Conservation (phyloP, 2,888 invertebrate species). For the Bibio marci region DNA sequence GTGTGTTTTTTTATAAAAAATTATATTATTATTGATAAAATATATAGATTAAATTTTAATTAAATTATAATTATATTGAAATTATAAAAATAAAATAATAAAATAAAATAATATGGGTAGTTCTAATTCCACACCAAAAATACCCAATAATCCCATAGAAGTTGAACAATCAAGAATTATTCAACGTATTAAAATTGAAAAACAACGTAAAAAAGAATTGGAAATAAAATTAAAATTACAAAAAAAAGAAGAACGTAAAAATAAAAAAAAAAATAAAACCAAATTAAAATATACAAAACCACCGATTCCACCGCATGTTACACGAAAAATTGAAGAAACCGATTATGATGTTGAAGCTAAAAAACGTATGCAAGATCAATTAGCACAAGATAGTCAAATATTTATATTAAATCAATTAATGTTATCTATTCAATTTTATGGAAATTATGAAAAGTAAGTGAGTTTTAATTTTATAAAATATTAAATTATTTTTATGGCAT, state of each 20-base stretch:
- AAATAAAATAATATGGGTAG: slow-evolving; percentile 26
- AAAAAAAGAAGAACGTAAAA: not conserved
- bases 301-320: not conserved
- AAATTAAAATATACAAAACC: slow-evolving; percentile 11
- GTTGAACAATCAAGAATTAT: slow-evolving; percentile 12
- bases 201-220: slow-evolving; percentile 14
- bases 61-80: too few species aligned
- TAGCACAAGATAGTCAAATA: slow-evolving; percentile 41
- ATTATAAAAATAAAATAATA: too few species aligned
- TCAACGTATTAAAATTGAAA: slow-evolving; percentile 1
- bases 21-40: too few species aligned
- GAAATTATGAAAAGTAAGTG: slow-evolving; percentile 56
- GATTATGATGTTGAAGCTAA: slow-evolving; percentile 37
- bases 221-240: slow-evolving; percentile 16
- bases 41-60: too few species aligned
- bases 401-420: slow-evolving; percentile 64
- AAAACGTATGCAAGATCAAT: slow-evolving; percentile 37
- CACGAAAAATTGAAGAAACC: slow-evolving; percentile 12
- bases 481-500: too few species aligned
- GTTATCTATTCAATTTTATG: slow-evolving; percentile 59
- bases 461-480: not conserved
- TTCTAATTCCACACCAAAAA: slow-evolving; percentile 18
- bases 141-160: slow-evolving; percentile 20
- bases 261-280: slow-evolving; percentile 5
- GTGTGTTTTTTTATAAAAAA: too few species aligned